Evolutionary conservation across 2,888 invertebrate species (phyloP).

Genomic region (Gortyna flavago): DNA sequence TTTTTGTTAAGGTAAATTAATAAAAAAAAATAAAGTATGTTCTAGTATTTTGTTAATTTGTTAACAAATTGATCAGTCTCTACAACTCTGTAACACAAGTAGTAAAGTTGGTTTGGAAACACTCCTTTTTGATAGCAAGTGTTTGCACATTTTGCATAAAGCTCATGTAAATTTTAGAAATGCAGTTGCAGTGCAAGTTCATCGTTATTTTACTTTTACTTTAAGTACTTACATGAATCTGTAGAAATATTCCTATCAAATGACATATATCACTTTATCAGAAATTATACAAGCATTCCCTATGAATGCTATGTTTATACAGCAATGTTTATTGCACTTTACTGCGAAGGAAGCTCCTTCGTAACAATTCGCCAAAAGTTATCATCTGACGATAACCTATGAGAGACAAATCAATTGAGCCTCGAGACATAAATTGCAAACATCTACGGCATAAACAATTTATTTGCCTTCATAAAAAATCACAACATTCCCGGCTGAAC

Average conservation of each 20-base stretch:
- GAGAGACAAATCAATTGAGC: conserved; percentile 64
- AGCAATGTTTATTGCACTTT: conserved; percentile 38
- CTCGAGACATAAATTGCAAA: conserved; percentile 41
- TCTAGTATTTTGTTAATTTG: conserved; percentile 2
- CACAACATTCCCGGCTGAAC: conserved; percentile 40
- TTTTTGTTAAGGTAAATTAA: background rate
- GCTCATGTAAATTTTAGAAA: conserved; percentile 11
- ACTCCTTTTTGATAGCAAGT: background rate
- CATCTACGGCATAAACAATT: conserved; percentile 37
- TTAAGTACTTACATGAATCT: conserved; percentile 16
- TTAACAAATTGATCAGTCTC: conserved; percentile 4
- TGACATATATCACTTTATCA: conserved; percentile 16
- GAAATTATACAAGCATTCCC: conserved; percentile 1
- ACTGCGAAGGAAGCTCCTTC: conserved; percentile 51
- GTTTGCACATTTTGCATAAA: background rate
- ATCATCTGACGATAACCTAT: conserved; percentile 85
- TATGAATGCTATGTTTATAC: conserved; percentile 17
- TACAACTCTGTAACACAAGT: background rate
- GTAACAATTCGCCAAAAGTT: conserved; percentile 73
- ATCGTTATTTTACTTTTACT: conserved; percentile 20
- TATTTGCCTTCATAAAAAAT: conserved; percentile 31
- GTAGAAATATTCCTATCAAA: conserved; percentile 19
- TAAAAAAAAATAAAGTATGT: background rate
- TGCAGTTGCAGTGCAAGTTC: conserved; percentile 42
- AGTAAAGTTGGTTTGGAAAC: background rate